phyloP scores from a whole-genome alignment of 2,888 invertebrate genomes.

The Tigriopus californicus region DNA sequence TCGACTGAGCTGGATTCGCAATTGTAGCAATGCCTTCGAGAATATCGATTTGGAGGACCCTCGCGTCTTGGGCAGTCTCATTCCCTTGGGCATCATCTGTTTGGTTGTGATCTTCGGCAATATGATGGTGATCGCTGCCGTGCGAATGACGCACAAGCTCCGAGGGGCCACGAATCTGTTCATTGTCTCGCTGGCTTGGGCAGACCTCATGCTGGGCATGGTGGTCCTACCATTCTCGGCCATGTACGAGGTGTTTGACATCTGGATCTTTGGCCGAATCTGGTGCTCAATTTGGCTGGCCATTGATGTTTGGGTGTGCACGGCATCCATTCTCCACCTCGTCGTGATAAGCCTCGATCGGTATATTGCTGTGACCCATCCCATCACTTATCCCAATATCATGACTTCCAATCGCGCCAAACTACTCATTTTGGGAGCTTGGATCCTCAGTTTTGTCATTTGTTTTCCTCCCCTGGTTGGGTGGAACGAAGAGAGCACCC shows the following conservation, averaged over 20 bases:
- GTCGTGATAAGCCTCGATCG: conserved; percentile 32
- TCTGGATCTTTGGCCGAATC: conserved; percentile 89
- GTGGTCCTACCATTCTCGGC: conserved; percentile 90
- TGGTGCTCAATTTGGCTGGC: conserved; percentile 96
- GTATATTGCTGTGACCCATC: conserved; percentile 89
- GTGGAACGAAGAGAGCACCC: conserved; percentile 50
- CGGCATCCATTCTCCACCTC: conserved; percentile 85
- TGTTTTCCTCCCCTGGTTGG: conserved; percentile 90
- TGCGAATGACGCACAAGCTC: conserved; percentile 71
- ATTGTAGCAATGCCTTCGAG: conserved; percentile 55
- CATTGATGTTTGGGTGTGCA: conserved; percentile 96
- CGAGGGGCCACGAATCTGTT: conserved; percentile 89
- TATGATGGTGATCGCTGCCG: conserved; percentile 77
- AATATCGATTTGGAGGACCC: conserved; percentile 36
- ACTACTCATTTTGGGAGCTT: conserved; percentile 68
- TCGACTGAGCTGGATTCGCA: neutral
- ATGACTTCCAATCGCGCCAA: conserved; percentile 64
- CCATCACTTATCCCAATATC: conserved; percentile 80
- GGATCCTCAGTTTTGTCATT: conserved; percentile 87
- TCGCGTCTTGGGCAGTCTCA: conserved; percentile 6
- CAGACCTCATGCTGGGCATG: conserved; percentile 84
- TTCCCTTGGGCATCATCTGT: conserved; percentile 10
- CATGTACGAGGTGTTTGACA: conserved; percentile 69
- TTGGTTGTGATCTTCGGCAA: conserved; percentile 75
- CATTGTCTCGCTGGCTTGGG: conserved; percentile 87